phyloP scores from a whole-genome alignment of 2,113 vertebrate species.

The Desmodus rotundus region DNA sequence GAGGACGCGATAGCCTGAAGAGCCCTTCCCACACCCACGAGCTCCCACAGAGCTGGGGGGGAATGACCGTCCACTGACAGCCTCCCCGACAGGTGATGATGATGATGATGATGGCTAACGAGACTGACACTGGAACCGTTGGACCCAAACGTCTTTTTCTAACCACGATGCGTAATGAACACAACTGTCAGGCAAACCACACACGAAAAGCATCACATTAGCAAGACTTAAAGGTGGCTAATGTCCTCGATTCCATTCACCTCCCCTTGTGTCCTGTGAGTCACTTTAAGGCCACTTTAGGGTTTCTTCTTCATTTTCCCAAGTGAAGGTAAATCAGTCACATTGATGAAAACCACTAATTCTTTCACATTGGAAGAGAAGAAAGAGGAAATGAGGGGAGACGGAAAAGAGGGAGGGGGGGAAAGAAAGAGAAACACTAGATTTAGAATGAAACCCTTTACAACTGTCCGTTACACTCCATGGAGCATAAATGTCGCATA shows the following conservation, averaged over 20 bases:
- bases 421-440: not conserved
- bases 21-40: conserved; percentile 43
- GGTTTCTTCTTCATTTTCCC: not conserved
- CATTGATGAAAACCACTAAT: not conserved
- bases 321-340: not conserved
- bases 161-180: conserved; percentile 75
- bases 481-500: not conserved
- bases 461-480: not conserved
- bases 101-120: conserved; percentile 80
- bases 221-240: conserved; percentile 60
- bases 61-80: no score
- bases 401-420: not conserved
- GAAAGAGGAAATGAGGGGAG: not conserved
- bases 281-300: not conserved
- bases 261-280: not conserved
- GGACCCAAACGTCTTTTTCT: conserved; percentile 73
- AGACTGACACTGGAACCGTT: conserved; percentile 79
- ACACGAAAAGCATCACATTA: conserved; percentile 61
- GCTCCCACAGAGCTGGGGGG: not conserved
- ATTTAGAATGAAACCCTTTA: not conserved
- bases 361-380: not conserved
- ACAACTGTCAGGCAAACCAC: conserved; percentile 74
- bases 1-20: conserved; percentile 37
- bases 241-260: not conserved
- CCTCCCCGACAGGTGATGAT: conserved; percentile 74